Conservation (phyloP, 1,140 invertebrate species). For the Tetragonula clypearis region DNA sequence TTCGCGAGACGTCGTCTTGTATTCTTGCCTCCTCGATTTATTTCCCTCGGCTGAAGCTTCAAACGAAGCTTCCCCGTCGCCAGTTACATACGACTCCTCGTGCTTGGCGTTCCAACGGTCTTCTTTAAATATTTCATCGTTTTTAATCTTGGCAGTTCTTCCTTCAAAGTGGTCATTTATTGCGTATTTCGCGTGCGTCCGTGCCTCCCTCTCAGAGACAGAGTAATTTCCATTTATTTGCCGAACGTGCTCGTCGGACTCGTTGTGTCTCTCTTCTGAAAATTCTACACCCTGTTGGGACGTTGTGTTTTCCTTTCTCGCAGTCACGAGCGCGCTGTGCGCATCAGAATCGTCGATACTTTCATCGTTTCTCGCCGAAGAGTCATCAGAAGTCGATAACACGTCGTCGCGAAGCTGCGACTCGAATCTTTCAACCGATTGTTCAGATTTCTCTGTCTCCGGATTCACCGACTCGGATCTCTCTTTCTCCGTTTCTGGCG, state of each 20-base stretch:
- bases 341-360: neutral
- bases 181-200: neutral
- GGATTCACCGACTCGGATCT: neutral
- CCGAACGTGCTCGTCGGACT: no score
- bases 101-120: neutral
- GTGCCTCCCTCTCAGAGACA: fast-evolving
- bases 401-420: neutral
- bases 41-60: no score
- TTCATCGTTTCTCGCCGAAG: neutral
- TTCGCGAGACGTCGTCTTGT: neutral
- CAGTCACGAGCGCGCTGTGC: fast-evolving
- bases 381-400: neutral
- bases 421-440: neutral
- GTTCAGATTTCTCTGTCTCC: no score
- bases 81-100: neutral
- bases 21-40: neutral
- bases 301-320: neutral
- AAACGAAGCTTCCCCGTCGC: neutral
- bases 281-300: neutral
- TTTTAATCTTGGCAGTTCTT: neutral
- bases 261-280: neutral
- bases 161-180: neutral
- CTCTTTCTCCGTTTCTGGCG: neutral
- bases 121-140: neutral
- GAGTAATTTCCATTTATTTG: neutral